Conservation (phyloP, 1,140 invertebrate genomes). For the Camponotus floridanus region DNA sequence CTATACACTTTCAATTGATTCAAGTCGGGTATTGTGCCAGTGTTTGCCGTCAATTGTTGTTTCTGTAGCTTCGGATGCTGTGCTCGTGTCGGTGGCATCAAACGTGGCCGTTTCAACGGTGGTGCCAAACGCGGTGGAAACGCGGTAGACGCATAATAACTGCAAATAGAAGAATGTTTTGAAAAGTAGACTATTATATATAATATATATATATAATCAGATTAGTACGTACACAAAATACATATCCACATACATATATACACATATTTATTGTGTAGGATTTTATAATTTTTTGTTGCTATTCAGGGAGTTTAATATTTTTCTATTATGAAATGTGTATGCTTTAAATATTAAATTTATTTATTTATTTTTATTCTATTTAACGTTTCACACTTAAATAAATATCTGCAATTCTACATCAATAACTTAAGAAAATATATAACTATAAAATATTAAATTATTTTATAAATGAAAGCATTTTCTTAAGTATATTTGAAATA, state of each 20-base stretch:
- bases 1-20: slow-evolving; percentile 89
- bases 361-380: background rate
- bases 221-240: too few species aligned
- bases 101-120: slow-evolving; percentile 88
- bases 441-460: background rate
- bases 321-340: background rate
- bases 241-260: too few species aligned
- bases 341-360: background rate
- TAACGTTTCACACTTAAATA: slow-evolving; percentile 23
- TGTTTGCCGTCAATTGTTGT: slow-evolving; percentile 76
- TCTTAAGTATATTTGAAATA: slow-evolving; percentile 39
- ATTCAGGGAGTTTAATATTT: too few species aligned
- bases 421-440: slow-evolving; percentile 7
- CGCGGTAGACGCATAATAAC: slow-evolving; percentile 89
- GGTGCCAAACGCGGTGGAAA: slow-evolving; percentile 87
- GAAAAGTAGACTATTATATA: slow-evolving; percentile 69
- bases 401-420: background rate
- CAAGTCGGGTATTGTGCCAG: slow-evolving; percentile 81
- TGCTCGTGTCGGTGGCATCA: slow-evolving; percentile 87
- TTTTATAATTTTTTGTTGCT: too few species aligned
- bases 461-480: slow-evolving; percentile 14
- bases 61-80: slow-evolving; percentile 85
- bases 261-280: too few species aligned
- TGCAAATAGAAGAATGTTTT: slow-evolving; percentile 70
- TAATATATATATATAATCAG: too few species aligned